Conservation (phyloP, 2,888 invertebrate species). For the Pyrocoelia pectoralis region DNA sequence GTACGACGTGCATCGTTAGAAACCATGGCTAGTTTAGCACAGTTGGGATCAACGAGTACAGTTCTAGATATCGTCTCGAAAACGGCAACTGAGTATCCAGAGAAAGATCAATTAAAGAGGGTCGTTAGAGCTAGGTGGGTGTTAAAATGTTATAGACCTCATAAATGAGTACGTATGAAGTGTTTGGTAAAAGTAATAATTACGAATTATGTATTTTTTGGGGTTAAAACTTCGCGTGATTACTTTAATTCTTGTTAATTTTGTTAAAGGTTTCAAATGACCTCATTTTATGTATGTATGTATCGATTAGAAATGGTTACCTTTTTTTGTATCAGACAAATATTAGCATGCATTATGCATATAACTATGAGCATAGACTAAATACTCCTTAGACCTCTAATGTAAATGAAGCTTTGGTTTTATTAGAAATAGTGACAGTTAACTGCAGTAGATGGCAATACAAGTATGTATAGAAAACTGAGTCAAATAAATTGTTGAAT, state of each 20-base stretch:
- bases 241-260: background rate
- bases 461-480: no score
- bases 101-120: constrained; percentile 69
- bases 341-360: background rate
- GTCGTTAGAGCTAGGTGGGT: constrained; percentile 74
- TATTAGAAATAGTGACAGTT: no score
- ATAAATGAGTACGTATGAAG: no score
- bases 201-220: background rate
- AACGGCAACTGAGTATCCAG: constrained; percentile 63
- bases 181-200: background rate
- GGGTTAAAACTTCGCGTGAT: constrained; percentile 3
- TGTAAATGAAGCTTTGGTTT: no score
- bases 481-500: no score
- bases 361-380: no score
- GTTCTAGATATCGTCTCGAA: constrained; percentile 71
- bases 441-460: no score
- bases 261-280: background rate
- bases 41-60: constrained; percentile 70
- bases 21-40: constrained; percentile 79
- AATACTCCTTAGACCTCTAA: no score
- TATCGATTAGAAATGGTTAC: background rate
- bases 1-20: constrained; percentile 83
- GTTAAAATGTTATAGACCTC: background rate
- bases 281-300: background rate
- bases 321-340: background rate